Conservation (phyloP, 2,888 invertebrate species). For the Endomychus coccineus region DNA sequence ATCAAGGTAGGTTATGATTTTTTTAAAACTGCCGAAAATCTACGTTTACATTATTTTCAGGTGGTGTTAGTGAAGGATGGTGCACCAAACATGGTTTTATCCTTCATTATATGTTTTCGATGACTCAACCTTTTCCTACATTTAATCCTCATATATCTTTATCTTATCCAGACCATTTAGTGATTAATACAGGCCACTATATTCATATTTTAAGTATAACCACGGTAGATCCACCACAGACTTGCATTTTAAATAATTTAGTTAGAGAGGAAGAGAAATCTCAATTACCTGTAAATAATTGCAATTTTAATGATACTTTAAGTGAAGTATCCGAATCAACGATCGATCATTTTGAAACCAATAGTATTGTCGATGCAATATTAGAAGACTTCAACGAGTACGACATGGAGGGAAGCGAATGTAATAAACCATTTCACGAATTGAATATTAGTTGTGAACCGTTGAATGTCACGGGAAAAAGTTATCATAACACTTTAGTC, state of each 20-base stretch:
- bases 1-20: slow-evolving; percentile 31
- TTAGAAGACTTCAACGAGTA: slow-evolving; percentile 44
- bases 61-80: slow-evolving; percentile 37
- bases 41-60: slow-evolving; percentile 28
- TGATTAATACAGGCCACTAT: slow-evolving; percentile 43
- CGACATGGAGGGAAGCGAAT: slow-evolving; percentile 42
- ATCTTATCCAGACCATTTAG: slow-evolving; percentile 41
- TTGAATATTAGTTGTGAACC: slow-evolving; percentile 45
- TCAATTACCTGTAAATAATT: too few relatives aligned
- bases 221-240: slow-evolving; percentile 33
- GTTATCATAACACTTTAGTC: slow-evolving; percentile 41
- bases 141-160: slow-evolving; percentile 41
- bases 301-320: slow-evolving; percentile 13
- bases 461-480: slow-evolving; percentile 43
- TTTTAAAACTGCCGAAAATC: slow-evolving; percentile 1
- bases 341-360: slow-evolving; percentile 38
- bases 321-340: slow-evolving; percentile 41
- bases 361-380: slow-evolving; percentile 41
- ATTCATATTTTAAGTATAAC: slow-evolving; percentile 41
- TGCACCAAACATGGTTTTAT: slow-evolving; percentile 87
- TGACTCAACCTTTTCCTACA: slow-evolving; percentile 68
- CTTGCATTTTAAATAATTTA: slow-evolving; percentile 24
- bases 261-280: slow-evolving; percentile 30
- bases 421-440: slow-evolving; percentile 44
- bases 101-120: slow-evolving; percentile 85